Evolutionary conservation across 2,888 invertebrate species (phyloP), one percentile per base, ranked within the genome.

Genomic region (Barypeithes pellucidus): DNA sequence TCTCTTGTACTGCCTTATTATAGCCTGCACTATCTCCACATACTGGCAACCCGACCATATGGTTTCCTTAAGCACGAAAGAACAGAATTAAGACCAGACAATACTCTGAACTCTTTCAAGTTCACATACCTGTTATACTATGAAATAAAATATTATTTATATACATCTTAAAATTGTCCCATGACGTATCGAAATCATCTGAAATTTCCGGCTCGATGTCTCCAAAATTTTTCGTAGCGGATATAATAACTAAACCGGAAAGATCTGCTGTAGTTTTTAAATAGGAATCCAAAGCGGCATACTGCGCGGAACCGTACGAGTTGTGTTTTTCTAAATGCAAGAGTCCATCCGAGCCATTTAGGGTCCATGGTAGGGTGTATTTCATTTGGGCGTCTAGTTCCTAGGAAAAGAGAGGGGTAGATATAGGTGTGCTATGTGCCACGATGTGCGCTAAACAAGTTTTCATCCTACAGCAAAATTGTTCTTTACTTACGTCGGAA

Each of bases 121-220:
- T n/a, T n/a, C n/a, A 41, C 36, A 43, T 59, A 76, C 81, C 81
- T 43, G 75, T 76, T 47, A 82, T 79, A 50, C 82, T 82, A 41
- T 78, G 77, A 70, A 79, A 82, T 20, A 82, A 36, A 16, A 79
- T 47, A 18, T 87, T 72, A 86, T 86, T 7, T 86, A 82, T 0
- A 91, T 84, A 78, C 89, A 88, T 63, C 80, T 85, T 63, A 87
- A 93, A 84, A 77, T 88, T 89, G 0, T 85, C 82, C 92, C 93
- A 93, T 0, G 88, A 87, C 3, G 89, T 87, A 59, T 86, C 81
- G 33, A 90, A 86, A 72, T 90, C 88, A 80, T 90, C 88, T 45
- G 87, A 82, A 67, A 88, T 86, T 11, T 87, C 80, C 0, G 85
- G 79, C 33, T 79, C 74, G 2, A 24, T 45, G 14, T 77, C 68